Evolutionary conservation across 2,113 vertebrate species (phyloP), one percentile per base, ranked within the genome.

Genomic region (Crotophaga sulcirostris): DNA sequence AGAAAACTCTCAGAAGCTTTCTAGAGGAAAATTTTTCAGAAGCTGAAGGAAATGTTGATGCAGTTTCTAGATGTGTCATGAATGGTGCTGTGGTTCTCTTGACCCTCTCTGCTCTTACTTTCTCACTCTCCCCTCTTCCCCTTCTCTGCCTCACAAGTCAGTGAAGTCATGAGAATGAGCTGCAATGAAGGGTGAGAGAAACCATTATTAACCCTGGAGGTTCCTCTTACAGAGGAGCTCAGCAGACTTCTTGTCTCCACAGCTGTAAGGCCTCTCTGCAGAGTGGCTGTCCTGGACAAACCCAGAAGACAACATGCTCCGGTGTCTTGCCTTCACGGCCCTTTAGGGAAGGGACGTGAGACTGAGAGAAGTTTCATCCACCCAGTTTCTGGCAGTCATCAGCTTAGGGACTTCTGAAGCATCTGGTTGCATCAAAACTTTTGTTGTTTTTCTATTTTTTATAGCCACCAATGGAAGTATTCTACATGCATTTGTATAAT

Each of bases 341-440:
- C 70, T 69, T 34, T 13, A 45, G 72, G 85, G 85, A 93, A 85
- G 59, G 70, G 63, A 62, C 4, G 5, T 2, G 16, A 79, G 67
- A 31, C 40, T 19, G 44, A 58, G 66, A 85, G 70, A 76, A 79
- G 17, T 89, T 60, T 76, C 58, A 55, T 76, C 75, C 52, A n/a
- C 54, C 54, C 20, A 2, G 16, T 85, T 91, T 88, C 90, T 94
- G 90, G 70, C 82, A 90, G 44, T 79, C 77, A 60, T 44, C 78
- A 66, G 58, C 45, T 87, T 25, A 73, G 25, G 51, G 49, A 42
- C 85, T 93, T 92, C n/a, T 62, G 82, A 90, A 90, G 58, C 92
- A 76, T 94, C 88, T 82, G 79, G 63, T 72, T 86, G 80, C 90
- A 90, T 92, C 85, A 66, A 83, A 92, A 93, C 67, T 83, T 77